Evolutionary conservation across 1,140 invertebrate species (phyloP).

Genomic region (Lucilia cuprina): DNA sequence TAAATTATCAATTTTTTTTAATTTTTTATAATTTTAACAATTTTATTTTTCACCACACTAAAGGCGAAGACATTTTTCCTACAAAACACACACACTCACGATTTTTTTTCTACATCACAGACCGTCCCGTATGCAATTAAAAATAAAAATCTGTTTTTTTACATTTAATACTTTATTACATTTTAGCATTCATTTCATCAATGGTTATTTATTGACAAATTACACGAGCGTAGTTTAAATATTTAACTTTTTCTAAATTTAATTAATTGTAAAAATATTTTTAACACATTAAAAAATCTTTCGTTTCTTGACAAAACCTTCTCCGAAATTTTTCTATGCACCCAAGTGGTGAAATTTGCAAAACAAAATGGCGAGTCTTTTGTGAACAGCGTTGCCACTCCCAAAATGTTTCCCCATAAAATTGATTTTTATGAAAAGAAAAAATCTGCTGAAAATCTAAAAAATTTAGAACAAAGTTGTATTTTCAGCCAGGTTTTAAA

Average conservation of each 20-base stretch:
- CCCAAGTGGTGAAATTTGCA: conserved; percentile 39
- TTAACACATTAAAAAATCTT: neutral
- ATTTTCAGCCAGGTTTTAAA: no score
- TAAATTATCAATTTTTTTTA: neutral
- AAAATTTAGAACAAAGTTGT: no score
- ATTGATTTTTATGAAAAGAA: no score
- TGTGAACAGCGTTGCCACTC: neutral
- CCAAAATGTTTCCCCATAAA: no score
- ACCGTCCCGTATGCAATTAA: neutral
- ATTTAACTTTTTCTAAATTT: neutral
- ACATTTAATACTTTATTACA: neutral
- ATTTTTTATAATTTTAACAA: neutral
- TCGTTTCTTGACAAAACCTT: conserved; percentile 11
- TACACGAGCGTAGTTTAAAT: neutral
- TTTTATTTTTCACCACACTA: conserved; percentile 26
- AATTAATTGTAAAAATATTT: neutral
- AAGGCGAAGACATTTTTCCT: conserved; percentile 27
- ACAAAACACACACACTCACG: neutral
- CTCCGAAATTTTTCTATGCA: conserved; percentile 39
- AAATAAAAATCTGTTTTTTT: conserved; percentile 15
- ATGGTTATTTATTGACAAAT: neutral
- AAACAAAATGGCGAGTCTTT: conserved; percentile 40
- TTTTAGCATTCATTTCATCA: neutral
- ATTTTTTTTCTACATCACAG: neutral
- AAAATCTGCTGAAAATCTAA: no score